Evolutionary conservation across 2,888 invertebrate species (phyloP), one percentile per base, ranked within the genome.

Genomic region (Limnephilus rhombicus): DNA sequence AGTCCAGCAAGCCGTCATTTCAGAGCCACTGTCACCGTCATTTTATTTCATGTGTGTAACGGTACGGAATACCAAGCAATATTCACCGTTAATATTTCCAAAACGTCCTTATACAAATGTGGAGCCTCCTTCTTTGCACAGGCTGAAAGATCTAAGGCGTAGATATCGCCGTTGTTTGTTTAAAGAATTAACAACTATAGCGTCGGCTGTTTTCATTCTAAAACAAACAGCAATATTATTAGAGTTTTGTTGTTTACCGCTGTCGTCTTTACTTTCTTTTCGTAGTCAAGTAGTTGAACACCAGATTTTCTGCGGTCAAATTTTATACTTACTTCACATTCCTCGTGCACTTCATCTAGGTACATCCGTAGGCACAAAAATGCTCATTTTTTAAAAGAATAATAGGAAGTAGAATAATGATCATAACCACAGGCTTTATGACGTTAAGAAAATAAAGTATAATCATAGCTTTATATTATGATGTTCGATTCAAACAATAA

Each of bases 11-110:
- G 18, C 34, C 83, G 34, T 24, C 83, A 41, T 41, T 83, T 83
- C 37, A 37, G 83, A 83, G 31, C 83, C 83, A n/a, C 15, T 37
- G 83, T 83, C 83, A 83, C 83, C 68, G 68, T 68, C 68, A 24
- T 68, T 24, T 68, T 68, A 83, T 83, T 83, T 41, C 83, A 41
- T 15, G 83, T 24, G 37, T 34, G 31, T 83, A 83, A 83, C 83
- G 83, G 83, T 31, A 83, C 31, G 37, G 37, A 31, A 83, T 41
- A 83, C 83, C 34, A 37, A 15, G 3, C 37, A 83, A 83, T 41
- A 34, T 83, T 83, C 13, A 83, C 83, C 83, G 83, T 83, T 83
- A 83, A 83, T 83, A 83, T 83, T 83, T 83, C 83, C 83, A 83
- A 83, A 83, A 83, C 68, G 18, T 83, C 83, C 83, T 83, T 83